Percentiles rank a stretch among this genome's conserved stretches.
phyloP scores from a whole-genome alignment of 2,888 invertebrate genomes.

The Tolmerus cingulatus region DNA sequence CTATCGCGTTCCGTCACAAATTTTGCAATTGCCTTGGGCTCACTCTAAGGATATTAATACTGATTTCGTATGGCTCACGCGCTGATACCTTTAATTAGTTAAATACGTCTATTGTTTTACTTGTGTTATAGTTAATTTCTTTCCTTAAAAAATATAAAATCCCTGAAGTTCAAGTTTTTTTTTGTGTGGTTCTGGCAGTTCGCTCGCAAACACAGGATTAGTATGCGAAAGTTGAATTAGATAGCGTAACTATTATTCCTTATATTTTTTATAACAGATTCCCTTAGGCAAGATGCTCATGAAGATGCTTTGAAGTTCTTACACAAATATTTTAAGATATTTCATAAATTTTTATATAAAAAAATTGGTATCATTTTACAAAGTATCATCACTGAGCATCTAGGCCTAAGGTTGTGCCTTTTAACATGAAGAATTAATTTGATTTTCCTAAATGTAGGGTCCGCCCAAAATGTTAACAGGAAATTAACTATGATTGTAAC shows the following conservation, averaged over 20 bases:
- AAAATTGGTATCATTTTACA: background rate
- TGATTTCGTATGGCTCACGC: conserved; percentile 32
- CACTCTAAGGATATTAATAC: conserved; percentile 31
- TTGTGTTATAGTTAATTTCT: conserved; percentile 2
- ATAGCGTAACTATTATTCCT: background rate
- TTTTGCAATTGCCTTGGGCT: background rate
- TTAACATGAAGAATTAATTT: background rate
- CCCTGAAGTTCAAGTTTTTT: conserved; percentile 22
- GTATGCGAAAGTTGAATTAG: background rate
- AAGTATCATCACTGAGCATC: background rate
- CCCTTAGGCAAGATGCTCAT: background rate
- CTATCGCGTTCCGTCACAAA: background rate
- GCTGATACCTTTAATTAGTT: conserved; percentile 13
- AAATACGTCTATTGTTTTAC: background rate
- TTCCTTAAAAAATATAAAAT: conserved; percentile 1
- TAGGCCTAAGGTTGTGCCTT: background rate
- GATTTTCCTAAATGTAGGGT: background rate
- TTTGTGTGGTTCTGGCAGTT: background rate
- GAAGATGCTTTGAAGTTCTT: background rate
- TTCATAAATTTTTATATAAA: background rate
- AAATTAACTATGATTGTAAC: background rate
- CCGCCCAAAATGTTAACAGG: background rate
- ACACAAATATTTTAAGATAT: background rate
- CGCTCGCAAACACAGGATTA: background rate
- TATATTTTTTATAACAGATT: background rate